phyloP scores from a whole-genome alignment of 2,797 vertebrate genomes.

The Gadopsis bispinosus region DNA sequence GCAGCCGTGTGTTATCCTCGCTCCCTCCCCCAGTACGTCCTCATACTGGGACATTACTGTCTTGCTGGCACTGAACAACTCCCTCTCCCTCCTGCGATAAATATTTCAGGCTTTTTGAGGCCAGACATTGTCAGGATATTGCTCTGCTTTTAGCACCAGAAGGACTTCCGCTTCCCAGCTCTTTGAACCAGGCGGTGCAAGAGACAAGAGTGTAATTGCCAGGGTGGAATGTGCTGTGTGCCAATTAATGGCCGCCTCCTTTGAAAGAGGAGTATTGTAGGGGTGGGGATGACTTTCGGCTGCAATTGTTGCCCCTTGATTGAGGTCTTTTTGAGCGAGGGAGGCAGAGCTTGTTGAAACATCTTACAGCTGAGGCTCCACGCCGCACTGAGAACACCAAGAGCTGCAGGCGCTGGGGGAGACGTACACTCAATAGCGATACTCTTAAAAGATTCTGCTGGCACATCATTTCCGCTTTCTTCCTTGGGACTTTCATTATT shows the following conservation, averaged over 20 bases:
- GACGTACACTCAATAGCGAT: conserved; percentile 14
- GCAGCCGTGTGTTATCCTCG: conserved; percentile 43
- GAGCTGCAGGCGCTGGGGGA: conserved; percentile 45
- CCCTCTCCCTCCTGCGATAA: conserved; percentile 73
- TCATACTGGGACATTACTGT: conserved; percentile 57
- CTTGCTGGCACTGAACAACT: conserved; percentile 61
- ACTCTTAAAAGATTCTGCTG: conserved; percentile 32
- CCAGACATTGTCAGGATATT: conserved; percentile 82
- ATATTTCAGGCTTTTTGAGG: conserved; percentile 76
- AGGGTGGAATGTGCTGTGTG: conserved; percentile 69
- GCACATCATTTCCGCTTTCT: conserved; percentile 39
- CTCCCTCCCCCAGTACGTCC: conserved; percentile 52
- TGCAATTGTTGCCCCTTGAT: conserved; percentile 71
- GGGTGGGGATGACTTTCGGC: conserved; percentile 71
- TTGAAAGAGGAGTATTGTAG: conserved; percentile 68
- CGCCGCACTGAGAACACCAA: conserved; percentile 36
- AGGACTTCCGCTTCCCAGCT: conserved; percentile 71
- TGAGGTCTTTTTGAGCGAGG: conserved; percentile 67
- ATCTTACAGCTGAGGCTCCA: conserved; percentile 56
- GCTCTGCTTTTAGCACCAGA: conserved; percentile 78
- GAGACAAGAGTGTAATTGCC: conserved; percentile 76
- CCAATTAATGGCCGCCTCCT: conserved; percentile 74
- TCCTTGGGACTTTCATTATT: conserved; percentile 54
- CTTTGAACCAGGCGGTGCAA: conserved; percentile 65
- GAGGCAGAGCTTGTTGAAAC: conserved; percentile 64